A percentile compares a stretch with the other conserved stretches of the same genome.
Conservation (phyloP, 1,140 invertebrate genomes). For the Lysiphlebus fabarum region DNA sequence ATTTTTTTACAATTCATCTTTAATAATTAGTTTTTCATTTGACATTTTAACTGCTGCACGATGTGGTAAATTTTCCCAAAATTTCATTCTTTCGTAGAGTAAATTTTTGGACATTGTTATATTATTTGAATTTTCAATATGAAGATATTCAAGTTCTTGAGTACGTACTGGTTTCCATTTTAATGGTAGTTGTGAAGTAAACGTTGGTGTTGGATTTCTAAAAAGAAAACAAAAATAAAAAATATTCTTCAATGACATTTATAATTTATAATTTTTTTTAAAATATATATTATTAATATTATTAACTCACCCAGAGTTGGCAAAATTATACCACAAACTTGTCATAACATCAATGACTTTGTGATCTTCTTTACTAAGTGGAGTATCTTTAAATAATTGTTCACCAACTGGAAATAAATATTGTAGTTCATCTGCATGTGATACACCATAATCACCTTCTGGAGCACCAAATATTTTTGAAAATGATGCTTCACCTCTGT, state of each 20-base stretch:
- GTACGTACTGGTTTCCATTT: slow-evolving; percentile 56
- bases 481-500: slow-evolving; percentile 66
- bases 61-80: slow-evolving; percentile 48
- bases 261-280: neutral
- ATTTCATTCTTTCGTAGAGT: slow-evolving; percentile 43
- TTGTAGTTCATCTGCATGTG: slow-evolving; percentile 71
- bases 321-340: slow-evolving; percentile 70
- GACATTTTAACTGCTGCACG: slow-evolving; percentile 7
- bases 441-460: slow-evolving; percentile 63
- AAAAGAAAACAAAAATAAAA: slow-evolving; percentile 29
- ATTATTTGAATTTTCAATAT: slow-evolving; percentile 43
- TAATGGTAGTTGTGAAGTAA: slow-evolving; percentile 36
- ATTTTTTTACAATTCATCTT: slow-evolving; percentile 38
- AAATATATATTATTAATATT: no score
- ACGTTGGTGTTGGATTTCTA: slow-evolving; percentile 55
- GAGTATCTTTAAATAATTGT: slow-evolving; percentile 55
- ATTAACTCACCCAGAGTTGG: slow-evolving; percentile 61
- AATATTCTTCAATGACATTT: slow-evolving; percentile 11
- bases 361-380: slow-evolving; percentile 51
- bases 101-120: slow-evolving; percentile 48
- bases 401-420: slow-evolving; percentile 68
- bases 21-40: neutral
- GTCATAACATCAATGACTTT: slow-evolving; percentile 58
- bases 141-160: slow-evolving; percentile 49
- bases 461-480: slow-evolving; percentile 65